Conservation (phyloP, 2,888 invertebrate species). For the Aleiodes testaceus region DNA sequence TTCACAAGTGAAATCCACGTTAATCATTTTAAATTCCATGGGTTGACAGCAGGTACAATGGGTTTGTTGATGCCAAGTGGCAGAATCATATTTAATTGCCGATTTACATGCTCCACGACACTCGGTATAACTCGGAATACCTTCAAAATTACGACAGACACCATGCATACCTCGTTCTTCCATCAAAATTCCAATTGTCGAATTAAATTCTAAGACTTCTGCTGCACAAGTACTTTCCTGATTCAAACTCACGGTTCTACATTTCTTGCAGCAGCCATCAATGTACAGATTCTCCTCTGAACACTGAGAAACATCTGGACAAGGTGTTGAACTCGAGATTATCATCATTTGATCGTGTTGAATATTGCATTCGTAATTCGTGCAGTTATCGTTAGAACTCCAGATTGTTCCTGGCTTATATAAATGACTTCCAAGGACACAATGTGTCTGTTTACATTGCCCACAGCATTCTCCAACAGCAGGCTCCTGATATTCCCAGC, state of each 20-base stretch:
- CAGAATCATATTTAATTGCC: slow-evolving; percentile 79
- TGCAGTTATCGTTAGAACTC: slow-evolving; percentile 80
- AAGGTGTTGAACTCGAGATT: slow-evolving; percentile 75
- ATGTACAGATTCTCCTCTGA: slow-evolving; percentile 75
- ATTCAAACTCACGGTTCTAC: slow-evolving; percentile 75
- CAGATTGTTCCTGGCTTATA: slow-evolving; percentile 76
- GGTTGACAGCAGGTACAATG: slow-evolving; percentile 68
- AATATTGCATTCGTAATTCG: slow-evolving; percentile 70
- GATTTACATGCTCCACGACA: slow-evolving; percentile 83
- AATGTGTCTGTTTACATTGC: slow-evolving; percentile 77
- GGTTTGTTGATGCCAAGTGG: slow-evolving; percentile 59
- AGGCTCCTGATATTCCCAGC: slow-evolving; percentile 67
- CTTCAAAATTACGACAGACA: slow-evolving; percentile 78
- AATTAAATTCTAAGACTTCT: slow-evolving; percentile 73
- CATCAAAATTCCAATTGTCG: slow-evolving; percentile 78
- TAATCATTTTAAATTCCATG: slow-evolving; percentile 65
- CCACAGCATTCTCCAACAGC: slow-evolving; percentile 77
- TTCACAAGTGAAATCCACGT: slow-evolving; percentile 73
- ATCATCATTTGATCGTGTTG: slow-evolving; percentile 75
- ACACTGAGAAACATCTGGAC: slow-evolving; percentile 80
- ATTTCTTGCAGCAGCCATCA: slow-evolving; percentile 82
- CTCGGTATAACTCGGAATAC: slow-evolving; percentile 79
- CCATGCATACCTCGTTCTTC: slow-evolving; percentile 75
- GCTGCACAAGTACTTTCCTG: slow-evolving; percentile 75
- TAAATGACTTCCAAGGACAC: slow-evolving; percentile 74